These are phyloP conservation scores for Lasioglossum vierecki DNA, from an alignment of 2,888 invertebrate species.

Conservation along the genomic window DNA sequence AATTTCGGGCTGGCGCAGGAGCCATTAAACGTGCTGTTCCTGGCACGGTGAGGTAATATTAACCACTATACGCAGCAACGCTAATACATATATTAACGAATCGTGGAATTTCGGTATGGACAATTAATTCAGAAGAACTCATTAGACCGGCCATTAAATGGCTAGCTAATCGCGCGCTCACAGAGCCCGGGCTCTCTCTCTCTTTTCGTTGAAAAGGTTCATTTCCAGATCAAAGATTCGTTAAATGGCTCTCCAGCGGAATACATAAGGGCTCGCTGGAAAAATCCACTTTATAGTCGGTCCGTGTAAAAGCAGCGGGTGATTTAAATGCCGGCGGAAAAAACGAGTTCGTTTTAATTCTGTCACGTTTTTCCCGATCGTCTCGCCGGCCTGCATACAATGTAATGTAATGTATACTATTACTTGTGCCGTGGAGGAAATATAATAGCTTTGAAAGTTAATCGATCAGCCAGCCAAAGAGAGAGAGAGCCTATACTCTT, in stretches of 20 bases:
- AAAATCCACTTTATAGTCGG: slow-evolving; percentile 9
- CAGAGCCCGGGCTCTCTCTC: background rate
- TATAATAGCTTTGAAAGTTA: slow-evolving; percentile 22
- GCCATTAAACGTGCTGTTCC: background rate
- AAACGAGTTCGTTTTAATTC: slow-evolving; percentile 8
- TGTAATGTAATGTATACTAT: slow-evolving; percentile 2
- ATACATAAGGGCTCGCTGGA: background rate
- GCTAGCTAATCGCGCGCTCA: background rate
- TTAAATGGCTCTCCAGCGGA: background rate
- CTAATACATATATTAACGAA: background rate
- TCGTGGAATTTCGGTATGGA: background rate
- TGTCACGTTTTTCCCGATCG: slow-evolving; percentile 1
- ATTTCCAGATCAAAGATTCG: background rate
- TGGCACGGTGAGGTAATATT: background rate
- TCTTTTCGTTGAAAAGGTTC: background rate
- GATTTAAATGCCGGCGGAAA: slow-evolving; percentile 14
- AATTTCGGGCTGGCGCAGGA: background rate
- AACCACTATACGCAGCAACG: background rate
- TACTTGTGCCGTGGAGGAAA: background rate
- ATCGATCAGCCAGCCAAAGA: slow-evolving; percentile 23
- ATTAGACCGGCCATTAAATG: background rate
- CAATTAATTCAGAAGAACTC: background rate
- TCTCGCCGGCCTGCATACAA: background rate
- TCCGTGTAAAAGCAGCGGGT: slow-evolving; percentile 15
- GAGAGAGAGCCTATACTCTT: background rate